Conservation (phyloP, 2,113 vertebrate species). For the Megaptera novaeangliae region DNA sequence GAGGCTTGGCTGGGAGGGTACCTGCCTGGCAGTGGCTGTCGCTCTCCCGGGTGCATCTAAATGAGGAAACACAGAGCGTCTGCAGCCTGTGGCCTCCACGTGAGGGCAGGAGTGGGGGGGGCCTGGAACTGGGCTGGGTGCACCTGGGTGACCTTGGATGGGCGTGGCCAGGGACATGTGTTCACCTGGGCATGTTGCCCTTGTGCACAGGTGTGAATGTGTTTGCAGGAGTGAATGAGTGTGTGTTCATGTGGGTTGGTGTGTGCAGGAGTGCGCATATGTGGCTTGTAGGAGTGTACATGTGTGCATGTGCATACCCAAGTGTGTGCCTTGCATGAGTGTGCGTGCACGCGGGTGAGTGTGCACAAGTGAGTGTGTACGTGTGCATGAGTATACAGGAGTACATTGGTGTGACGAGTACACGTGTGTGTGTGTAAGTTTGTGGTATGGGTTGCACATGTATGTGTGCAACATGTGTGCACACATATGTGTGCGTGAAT, state of each 20-base stretch:
- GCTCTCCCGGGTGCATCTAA: background rate
- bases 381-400: fast-evolving
- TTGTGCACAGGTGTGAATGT: too few relatives aligned
- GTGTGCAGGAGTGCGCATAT: background rate
- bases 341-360: background rate
- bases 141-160: background rate
- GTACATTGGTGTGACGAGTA: background rate
- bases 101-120: background rate
- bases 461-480: too few relatives aligned
- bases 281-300: background rate
- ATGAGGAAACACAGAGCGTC: background rate
- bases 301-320: background rate
- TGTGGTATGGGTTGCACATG: background rate
- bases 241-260: background rate
- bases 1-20: too few relatives aligned
- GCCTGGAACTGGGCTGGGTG: background rate
- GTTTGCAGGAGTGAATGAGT: too few relatives aligned
- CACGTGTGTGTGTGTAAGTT: background rate
- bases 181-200: background rate
- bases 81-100: fast-evolving
- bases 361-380: background rate
- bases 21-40: background rate
- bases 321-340: background rate
- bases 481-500: too few relatives aligned
- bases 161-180: background rate